These are phyloP conservation scores for Microctenopoma lineatum DNA, from an alignment of 2,797 vertebrate genomes.

Conservation along the genomic window DNA sequence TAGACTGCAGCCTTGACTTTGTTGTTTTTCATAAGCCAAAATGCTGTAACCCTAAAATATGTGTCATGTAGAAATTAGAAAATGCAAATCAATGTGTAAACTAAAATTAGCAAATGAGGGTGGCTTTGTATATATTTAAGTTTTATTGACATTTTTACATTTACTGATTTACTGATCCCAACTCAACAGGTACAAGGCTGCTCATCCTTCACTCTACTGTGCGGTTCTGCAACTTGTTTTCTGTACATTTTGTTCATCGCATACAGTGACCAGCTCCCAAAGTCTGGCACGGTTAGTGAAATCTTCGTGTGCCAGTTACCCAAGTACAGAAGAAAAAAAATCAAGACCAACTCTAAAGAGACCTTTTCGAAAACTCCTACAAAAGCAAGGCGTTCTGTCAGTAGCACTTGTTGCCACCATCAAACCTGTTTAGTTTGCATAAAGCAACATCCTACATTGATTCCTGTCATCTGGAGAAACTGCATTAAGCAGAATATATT, in stretches of 20 bases:
- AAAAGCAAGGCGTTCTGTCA: slow-evolving; percentile 16
- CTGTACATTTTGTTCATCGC: slow-evolving; percentile 60
- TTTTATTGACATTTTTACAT: no score
- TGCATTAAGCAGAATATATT: slow-evolving; percentile 20
- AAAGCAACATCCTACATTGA: slow-evolving; percentile 7
- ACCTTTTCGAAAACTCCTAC: slow-evolving; percentile 12
- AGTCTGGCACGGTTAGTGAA: slow-evolving; percentile 42
- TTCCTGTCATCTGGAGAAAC: slow-evolving; percentile 23
- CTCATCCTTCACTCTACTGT: slow-evolving; percentile 46
- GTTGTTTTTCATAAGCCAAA: no score
- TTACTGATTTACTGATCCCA: slow-evolving; percentile 71
- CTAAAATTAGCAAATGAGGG: no score
- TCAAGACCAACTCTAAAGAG: slow-evolving; percentile 12
- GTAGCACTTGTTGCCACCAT: slow-evolving; percentile 13
- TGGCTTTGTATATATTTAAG: no score
- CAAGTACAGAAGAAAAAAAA: slow-evolving; percentile 39
- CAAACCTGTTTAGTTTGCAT: slow-evolving; percentile 13
- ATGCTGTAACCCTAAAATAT: background rate
- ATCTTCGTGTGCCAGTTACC: slow-evolving; percentile 76
- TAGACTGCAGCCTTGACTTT: background rate
- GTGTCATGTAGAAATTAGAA: background rate
- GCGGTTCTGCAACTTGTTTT: slow-evolving; percentile 39
- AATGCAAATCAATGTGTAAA: background rate
- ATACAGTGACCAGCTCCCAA: slow-evolving; percentile 25
- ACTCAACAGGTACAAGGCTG: slow-evolving; percentile 36